Conservation (phyloP, 2,113 vertebrate genomes). For the Hippocampus zosterae region DNA sequence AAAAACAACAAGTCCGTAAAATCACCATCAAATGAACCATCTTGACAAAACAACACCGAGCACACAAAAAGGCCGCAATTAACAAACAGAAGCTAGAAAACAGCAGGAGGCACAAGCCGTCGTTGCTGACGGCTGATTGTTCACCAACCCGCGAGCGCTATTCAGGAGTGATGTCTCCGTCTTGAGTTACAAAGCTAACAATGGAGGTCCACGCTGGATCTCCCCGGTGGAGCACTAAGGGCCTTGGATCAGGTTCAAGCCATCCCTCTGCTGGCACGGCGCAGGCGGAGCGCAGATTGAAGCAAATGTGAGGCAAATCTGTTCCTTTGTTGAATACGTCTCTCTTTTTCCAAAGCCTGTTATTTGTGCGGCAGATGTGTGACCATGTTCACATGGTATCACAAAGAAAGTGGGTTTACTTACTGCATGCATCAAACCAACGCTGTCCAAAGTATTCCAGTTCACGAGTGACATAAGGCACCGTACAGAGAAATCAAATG, state of each 20-base stretch:
- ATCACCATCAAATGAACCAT: not conserved
- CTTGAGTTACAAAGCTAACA: slow-evolving; percentile 65
- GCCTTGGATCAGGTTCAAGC: slow-evolving; percentile 59
- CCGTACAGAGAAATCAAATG: no score
- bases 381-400: slow-evolving; percentile 29
- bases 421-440: not conserved
- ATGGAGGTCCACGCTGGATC: slow-evolving; percentile 38
- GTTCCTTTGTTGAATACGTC: slow-evolving; percentile 34
- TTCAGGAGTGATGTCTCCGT: slow-evolving; percentile 49
- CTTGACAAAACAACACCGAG: slow-evolving; percentile 29
- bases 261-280: slow-evolving; percentile 38
- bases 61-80: slow-evolving; percentile 26
- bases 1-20: not conserved
- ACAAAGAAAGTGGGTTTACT: slow-evolving; percentile 17
- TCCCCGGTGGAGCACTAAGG: slow-evolving; percentile 33
- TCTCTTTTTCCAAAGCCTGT: slow-evolving; percentile 33
- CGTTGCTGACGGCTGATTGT: slow-evolving; percentile 52
- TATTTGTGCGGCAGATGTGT: slow-evolving; percentile 56
- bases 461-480: not conserved
- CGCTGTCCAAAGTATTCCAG: not conserved
- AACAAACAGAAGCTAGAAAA: slow-evolving; percentile 19
- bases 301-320: slow-evolving; percentile 55
- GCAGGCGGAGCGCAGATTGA: slow-evolving; percentile 41
- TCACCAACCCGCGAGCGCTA: slow-evolving; percentile 57
- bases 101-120: slow-evolving; percentile 58